Evolutionary conservation across 1,140 invertebrate species (phyloP).

Genomic region (Diabrotica undecimpunctata): DNA sequence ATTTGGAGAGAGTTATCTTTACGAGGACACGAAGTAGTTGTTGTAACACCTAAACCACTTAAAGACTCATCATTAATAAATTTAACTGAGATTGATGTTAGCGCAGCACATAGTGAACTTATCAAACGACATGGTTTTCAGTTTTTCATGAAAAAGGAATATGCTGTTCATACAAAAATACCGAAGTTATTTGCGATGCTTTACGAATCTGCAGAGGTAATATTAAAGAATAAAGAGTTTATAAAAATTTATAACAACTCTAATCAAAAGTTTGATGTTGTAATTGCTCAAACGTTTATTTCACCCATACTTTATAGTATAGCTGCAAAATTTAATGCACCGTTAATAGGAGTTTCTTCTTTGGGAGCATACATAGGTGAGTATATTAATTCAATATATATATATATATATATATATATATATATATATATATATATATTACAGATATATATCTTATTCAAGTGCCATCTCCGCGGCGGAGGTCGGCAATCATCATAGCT

Average conservation of each 20-base stretch:
- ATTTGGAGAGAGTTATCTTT: slow-evolving; percentile 41
- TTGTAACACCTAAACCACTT: slow-evolving; percentile 33
- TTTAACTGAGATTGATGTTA: slow-evolving; percentile 33
- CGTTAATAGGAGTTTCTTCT: slow-evolving; percentile 31
- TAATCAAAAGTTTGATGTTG: slow-evolving; percentile 28
- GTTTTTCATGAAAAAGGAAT: slow-evolving; percentile 32
- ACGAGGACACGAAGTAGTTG: slow-evolving; percentile 33
- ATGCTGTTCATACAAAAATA: slow-evolving; percentile 26
- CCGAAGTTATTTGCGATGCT: slow-evolving; percentile 28
- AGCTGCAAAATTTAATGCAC: slow-evolving; percentile 24
- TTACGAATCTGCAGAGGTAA: slow-evolving; percentile 25
- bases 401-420: no score
- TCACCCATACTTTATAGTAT: slow-evolving; percentile 29
- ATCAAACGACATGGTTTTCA: slow-evolving; percentile 27
- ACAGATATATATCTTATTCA: no score
- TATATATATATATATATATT: no score
- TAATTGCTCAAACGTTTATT: slow-evolving; percentile 29
- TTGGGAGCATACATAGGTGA: slow-evolving; percentile 29
- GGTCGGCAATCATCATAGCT: no score
- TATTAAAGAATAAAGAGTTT: slow-evolving; percentile 27
- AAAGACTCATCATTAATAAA: slow-evolving; percentile 31
- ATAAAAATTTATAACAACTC: slow-evolving; percentile 23
- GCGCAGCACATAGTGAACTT: slow-evolving; percentile 19
- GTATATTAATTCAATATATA: no score
- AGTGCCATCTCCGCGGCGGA: no score